Evolutionary conservation across 1,140 invertebrate genomes (phyloP).

Genomic region (Drosophila suzukii): DNA sequence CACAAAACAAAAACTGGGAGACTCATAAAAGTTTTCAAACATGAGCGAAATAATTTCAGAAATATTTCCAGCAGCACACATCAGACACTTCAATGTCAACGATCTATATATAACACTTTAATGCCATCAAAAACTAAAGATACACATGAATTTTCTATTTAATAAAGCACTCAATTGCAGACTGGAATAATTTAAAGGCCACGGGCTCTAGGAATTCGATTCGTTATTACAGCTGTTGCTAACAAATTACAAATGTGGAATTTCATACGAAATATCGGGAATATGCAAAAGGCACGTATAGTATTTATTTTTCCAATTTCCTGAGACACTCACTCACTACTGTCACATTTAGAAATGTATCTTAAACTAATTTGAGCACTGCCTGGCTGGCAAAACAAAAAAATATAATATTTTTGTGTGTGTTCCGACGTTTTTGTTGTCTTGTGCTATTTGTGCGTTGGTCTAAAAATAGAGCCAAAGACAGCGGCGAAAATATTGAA

Average conservation of each 20-base stretch:
- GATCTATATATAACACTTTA: conserved; percentile 9
- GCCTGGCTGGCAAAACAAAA: conserved; percentile 66
- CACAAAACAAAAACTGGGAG: conserved; percentile 27
- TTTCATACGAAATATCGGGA: conserved; percentile 5
- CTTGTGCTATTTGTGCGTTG: conserved; percentile 22
- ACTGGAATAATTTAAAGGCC: conserved; percentile 19
- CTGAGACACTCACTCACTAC: conserved; percentile 69
- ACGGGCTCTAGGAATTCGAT: conserved; percentile 20
- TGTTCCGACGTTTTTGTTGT: conserved; percentile 44
- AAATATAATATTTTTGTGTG: conserved; percentile 48
- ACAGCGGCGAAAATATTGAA: conserved; percentile 60
- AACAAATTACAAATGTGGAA: conserved; percentile 57
- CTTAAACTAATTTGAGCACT: conserved; percentile 78
- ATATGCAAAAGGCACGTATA: conserved; percentile 26
- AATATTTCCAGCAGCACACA: conserved; percentile 25
- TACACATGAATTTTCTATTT: conserved; percentile 1
- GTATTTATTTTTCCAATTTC: conserved; percentile 64
- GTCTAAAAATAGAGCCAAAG: conserved; percentile 66
- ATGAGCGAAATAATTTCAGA: conserved; percentile 18
- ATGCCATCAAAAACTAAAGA: background rate
- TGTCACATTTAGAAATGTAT: conserved; percentile 81
- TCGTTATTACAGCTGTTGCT: conserved; percentile 58
- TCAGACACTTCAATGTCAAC: conserved; percentile 56
- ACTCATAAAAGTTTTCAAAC: conserved; percentile 14
- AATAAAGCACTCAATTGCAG: conserved; percentile 4